Base-by-base conservation (phyloP, 2,113 vertebrate species). In the Sphyrna mokarran region DNA sequence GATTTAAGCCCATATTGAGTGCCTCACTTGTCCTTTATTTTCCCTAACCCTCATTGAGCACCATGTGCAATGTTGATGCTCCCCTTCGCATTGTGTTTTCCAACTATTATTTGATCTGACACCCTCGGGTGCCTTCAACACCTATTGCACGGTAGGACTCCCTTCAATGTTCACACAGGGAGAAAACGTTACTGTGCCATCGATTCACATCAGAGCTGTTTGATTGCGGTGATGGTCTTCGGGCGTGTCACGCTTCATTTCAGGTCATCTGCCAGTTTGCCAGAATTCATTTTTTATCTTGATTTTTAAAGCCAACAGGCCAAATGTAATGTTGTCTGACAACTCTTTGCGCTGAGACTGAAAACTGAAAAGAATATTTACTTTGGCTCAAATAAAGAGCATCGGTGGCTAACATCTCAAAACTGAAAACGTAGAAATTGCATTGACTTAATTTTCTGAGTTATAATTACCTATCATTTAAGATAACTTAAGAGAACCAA, bases 111-210 rank as follows among this genome's bases (percentile, higher is more conserved):
- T 37, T 94, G n/a, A 94, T 22, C 18, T 94, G 91, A 94, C 8
- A 16, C 63, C 8, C n/a, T 40, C n/a, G 13, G 61, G n/a, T 40
- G 68, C 63, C 22, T 94, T 69, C 91, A 94, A 68, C 91, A 94
- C 91, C 66, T 94, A 37, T 37, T 54, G n/a, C 16, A 69, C 66
- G 69, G 63, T 69, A 37, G 54, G 87, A 33, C 13, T 61, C 87
- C 29, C 54, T 61, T 58, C n/a, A 8, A 18, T 66, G 37, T 94
- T 43, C 91, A 23, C 58, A 63, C 61, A n/a, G 11, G 63, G 22
- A 94, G 91, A 2, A 94, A 94, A 6, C 18, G n/a, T 94, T 94
- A 18, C n/a, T 40, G 18, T n/a, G n/a, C 91, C 91, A 94, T 94
- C 91, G 40, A 94, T 94, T 94, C 63, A 68, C 40, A 94, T 94